phyloP scores from a whole-genome alignment of 2,888 invertebrate genomes.

The Hydriomena furcata region DNA sequence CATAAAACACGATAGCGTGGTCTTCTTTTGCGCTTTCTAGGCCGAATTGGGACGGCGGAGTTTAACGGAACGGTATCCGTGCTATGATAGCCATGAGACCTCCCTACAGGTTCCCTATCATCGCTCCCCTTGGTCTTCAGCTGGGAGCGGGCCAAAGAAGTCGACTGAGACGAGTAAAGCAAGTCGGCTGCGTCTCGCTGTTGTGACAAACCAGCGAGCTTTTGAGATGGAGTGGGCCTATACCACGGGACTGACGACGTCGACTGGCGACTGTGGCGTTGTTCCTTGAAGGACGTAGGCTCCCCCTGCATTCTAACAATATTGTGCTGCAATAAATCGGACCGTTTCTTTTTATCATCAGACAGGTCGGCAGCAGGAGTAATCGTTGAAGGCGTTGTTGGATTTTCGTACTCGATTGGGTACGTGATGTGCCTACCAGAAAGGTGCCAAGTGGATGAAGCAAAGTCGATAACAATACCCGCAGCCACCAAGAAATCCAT shows the following conservation, averaged over 20 bases:
- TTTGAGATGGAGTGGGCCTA: too few species aligned
- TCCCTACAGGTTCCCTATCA: slow-evolving; percentile 10
- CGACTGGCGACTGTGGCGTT: background rate
- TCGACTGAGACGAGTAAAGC: slow-evolving; percentile 37
- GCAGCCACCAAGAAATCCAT: background rate
- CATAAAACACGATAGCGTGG: too few species aligned
- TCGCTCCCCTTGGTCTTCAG: slow-evolving; percentile 22
- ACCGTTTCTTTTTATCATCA: too few species aligned
- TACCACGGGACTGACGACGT: too few species aligned
- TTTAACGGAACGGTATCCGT: too few species aligned
- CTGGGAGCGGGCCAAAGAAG: slow-evolving; percentile 36
- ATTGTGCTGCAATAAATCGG: background rate
- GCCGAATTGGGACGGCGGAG: too few species aligned
- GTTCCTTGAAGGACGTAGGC: background rate
- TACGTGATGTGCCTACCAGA: background rate
- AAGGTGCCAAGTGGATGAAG: background rate
- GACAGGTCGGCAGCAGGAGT: background rate
- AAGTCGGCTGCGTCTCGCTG: slow-evolving; percentile 17
- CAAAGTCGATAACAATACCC: background rate
- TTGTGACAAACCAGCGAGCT: too few species aligned
- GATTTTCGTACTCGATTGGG: background rate
- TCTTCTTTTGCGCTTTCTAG: too few species aligned
- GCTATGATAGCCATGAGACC: too few species aligned
- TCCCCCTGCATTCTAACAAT: background rate
- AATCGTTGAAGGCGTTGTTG: background rate